These are phyloP conservation scores for Maniola hyperantus DNA, from an alignment of 2,888 invertebrate genomes.

Conservation along the genomic window DNA sequence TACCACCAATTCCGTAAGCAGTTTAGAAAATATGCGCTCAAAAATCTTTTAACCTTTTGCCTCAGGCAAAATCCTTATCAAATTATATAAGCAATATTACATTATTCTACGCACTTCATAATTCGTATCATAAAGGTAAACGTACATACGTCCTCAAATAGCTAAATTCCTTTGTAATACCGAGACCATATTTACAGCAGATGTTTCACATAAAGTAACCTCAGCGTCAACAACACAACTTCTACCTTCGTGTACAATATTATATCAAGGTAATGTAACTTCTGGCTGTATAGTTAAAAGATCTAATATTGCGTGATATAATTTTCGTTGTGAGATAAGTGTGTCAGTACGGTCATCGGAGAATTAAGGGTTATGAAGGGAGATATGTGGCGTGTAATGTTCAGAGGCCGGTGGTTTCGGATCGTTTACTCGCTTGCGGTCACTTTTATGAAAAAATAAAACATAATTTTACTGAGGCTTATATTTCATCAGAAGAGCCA, in stretches of 20 bases:
- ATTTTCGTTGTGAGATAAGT: slow-evolving; percentile 19
- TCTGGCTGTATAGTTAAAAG: background rate
- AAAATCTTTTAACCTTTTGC: no score
- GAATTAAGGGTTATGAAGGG: slow-evolving; percentile 37
- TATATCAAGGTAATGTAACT: background rate
- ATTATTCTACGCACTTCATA: background rate
- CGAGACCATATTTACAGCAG: slow-evolving; percentile 24
- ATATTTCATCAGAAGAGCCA: background rate
- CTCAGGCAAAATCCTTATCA: no score
- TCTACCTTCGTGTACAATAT: background rate
- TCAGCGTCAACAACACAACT: slow-evolving; percentile 12
- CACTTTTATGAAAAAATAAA: slow-evolving; percentile 15
- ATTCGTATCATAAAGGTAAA: background rate
- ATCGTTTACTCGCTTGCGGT: slow-evolving; percentile 12
- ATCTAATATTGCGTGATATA: slow-evolving; percentile 6
- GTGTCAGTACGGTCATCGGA: slow-evolving; percentile 37
- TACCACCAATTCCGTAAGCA: no score
- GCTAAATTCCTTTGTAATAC: slow-evolving; percentile 12
- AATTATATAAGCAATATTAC: no score
- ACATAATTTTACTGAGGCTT: slow-evolving; percentile 8
- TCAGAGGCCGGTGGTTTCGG: slow-evolving; percentile 29
- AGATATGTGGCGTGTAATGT: slow-evolving; percentile 41
- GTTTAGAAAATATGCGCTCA: no score
- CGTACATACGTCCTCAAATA: background rate
- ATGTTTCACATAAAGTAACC: slow-evolving; percentile 22